Conservation (phyloP, 1,140 invertebrate genomes). For the Paramacrobiotus metropolitanus region DNA sequence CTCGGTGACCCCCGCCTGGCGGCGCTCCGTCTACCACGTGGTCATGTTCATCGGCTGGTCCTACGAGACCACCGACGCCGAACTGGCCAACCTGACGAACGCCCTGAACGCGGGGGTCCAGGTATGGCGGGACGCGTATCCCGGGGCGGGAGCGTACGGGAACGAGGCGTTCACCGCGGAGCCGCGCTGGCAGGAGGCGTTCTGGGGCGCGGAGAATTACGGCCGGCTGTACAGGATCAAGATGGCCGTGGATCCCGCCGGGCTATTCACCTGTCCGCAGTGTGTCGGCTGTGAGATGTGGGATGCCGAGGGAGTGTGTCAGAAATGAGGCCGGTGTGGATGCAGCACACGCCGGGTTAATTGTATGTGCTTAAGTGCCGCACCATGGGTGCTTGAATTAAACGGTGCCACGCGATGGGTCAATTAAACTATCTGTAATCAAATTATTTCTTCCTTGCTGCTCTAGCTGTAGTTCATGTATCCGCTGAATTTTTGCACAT, state of each 20-base stretch:
- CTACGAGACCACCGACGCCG: background rate
- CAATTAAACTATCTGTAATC: too few species aligned
- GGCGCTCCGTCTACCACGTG: background rate
- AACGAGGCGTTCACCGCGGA: background rate
- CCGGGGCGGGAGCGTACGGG: background rate
- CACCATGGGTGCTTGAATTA: too few species aligned
- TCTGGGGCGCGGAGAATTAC: conserved; percentile 13
- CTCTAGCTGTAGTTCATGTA: too few species aligned
- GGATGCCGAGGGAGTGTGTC: background rate
- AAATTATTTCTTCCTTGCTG: too few species aligned
- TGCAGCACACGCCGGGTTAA: too few species aligned
- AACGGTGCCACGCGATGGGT: too few species aligned
- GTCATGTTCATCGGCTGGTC: background rate
- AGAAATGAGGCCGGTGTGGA: too few species aligned
- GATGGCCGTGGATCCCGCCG: conserved; percentile 11
- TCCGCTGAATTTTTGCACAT: too few species aligned
- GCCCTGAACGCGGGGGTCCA: background rate
- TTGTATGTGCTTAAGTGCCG: too few species aligned
- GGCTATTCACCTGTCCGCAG: conserved; percentile 11
- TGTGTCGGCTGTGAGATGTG: conserved; percentile 12
- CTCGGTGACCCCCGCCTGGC: background rate
- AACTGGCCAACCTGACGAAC: background rate
- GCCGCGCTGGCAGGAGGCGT: conserved; percentile 9
- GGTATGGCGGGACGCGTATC: background rate
- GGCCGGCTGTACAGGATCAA: conserved; percentile 11